Percentiles rank a stretch among this genome's conserved stretches.
phyloP scores from a whole-genome alignment of 2,797 vertebrate genomes.

The Pristis pectinata region DNA sequence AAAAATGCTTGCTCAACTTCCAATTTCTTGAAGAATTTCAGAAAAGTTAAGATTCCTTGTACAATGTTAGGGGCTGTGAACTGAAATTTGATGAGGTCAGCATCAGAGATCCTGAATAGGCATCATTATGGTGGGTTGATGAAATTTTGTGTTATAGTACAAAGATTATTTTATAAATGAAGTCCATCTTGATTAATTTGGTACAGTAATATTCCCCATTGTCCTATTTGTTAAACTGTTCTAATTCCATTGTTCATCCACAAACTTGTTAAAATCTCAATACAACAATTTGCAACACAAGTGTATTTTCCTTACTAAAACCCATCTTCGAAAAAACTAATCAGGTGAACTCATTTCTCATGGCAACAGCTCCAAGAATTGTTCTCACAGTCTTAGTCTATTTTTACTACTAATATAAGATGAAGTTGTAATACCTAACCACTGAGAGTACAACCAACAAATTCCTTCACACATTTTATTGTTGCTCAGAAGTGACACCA shows the following conservation, averaged over 20 bases:
- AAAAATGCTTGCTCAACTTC: background rate
- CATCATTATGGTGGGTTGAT: background rate
- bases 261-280: background rate
- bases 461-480: too few relatives aligned
- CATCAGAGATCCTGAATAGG: background rate
- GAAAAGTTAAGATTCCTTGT: background rate
- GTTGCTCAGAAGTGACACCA: background rate
- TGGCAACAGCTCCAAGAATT: background rate
- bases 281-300: background rate
- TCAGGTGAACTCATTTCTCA: background rate
- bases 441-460: background rate
- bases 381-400: background rate
- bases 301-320: background rate
- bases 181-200: background rate
- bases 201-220: background rate
- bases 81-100: background rate
- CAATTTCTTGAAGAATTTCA: background rate
- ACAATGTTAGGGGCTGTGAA: too few relatives aligned
- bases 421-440: background rate
- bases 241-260: background rate
- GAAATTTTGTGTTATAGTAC: background rate
- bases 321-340: background rate
- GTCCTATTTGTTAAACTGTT: background rate
- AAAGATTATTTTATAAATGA: too few relatives aligned
- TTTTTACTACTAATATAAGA: background rate